Evolutionary conservation across 2,797 vertebrate genomes (phyloP), one percentile per base, ranked within the genome.

Genomic region (Peromyscus nudipes): DNA sequence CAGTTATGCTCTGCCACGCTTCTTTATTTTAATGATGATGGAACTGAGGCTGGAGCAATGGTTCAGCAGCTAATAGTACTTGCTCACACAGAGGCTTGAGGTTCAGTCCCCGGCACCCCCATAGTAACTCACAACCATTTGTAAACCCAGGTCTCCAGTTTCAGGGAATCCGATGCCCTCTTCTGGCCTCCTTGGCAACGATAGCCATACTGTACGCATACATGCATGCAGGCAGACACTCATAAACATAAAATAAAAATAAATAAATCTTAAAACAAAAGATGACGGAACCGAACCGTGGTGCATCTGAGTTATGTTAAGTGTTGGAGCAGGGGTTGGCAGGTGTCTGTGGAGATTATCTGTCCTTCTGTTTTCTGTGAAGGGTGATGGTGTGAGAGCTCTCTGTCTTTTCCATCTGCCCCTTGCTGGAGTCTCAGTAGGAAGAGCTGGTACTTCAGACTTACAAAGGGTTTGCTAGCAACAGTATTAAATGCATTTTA

Each of bases 261-360:
- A 49, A 67, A 85, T 67, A 34, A 65, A 10, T 84, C 75, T 49
- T n/a, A 46, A 89, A 46, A 34, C n/a, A 29, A 55, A 57, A 34
- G 52, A 75, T 43, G 52, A 62, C 23, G 29, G 6, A 7, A 46
- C 46, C 14, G 31, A 60, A 23, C 29, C 0, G 25, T 21, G 57
- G n/a, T 40, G n/a, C 21, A 4, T 19, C 46, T 19, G 40, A 27
- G 25, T 79, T 4, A 2, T 6, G 16, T 60, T 34, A 37, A 40
- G 46, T 1, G 31, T 71, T 31, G 40, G 67, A 23, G 21, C 17
- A 4, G 12, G 25, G 40, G 13, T n/a, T 0, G 0, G 5, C 5
- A 52, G 49, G 29, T 89, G 62, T 80, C 91, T 86, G 64, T n/a
- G 62, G 92, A 25, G 34, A 43, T 62, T 49, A 55, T 89, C 52